phyloP scores from a whole-genome alignment of 2,797 vertebrate genomes.

The Xenops minutus region DNA sequence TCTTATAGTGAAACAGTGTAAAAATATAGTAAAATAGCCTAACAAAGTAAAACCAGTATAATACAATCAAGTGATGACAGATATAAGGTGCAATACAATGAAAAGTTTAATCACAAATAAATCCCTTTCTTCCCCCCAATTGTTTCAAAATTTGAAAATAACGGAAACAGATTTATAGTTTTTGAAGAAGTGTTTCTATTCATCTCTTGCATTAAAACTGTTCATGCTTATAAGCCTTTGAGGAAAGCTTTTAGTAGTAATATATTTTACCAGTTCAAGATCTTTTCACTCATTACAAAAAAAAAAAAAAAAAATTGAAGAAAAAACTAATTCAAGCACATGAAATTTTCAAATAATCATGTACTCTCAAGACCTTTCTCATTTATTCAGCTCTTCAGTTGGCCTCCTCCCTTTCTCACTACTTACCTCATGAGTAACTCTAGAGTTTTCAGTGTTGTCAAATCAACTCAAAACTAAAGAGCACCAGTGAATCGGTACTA shows the following conservation, averaged over 20 bases:
- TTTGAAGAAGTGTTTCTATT: not conserved
- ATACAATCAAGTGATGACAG: not conserved
- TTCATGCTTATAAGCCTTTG: not conserved
- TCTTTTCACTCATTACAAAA: not conserved
- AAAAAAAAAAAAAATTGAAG: not conserved
- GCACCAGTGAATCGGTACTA: not conserved
- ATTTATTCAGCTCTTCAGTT: not conserved
- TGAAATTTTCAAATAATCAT: not conserved
- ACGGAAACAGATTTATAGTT: not conserved
- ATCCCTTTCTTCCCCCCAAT: rapidly evolving
- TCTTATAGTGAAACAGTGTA: not conserved
- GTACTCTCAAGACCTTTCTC: not conserved
- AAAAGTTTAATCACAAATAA: not conserved
- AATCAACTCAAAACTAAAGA: not conserved
- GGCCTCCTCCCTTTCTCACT: not conserved
- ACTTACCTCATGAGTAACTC: not conserved
- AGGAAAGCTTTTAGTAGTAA: not conserved
- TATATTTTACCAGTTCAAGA: not conserved
- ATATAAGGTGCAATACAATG: not conserved
- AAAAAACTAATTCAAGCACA: not conserved
- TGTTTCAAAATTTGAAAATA: not conserved
- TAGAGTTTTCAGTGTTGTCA: not conserved
- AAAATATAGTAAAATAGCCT: not conserved
- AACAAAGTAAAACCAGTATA: not conserved
- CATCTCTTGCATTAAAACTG: not conserved